phyloP scores from a whole-genome alignment of 2,797 vertebrate genomes.

The Halcyon chelicuti region DNA sequence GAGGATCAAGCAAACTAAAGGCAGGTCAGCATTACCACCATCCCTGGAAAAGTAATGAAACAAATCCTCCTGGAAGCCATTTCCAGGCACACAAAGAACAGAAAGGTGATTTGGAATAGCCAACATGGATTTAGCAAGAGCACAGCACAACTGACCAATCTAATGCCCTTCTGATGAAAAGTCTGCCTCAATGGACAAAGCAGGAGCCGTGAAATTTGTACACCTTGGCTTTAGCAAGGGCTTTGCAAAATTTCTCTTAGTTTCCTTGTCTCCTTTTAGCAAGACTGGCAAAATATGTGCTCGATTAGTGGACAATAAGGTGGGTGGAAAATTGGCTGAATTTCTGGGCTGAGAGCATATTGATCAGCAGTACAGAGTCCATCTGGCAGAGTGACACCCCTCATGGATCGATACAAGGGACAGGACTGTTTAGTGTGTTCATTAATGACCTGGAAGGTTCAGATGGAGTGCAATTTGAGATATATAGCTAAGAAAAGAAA shows the following conservation, averaged over 20 bases:
- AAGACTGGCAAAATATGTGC: background rate
- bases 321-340: background rate
- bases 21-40: background rate
- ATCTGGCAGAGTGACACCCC: background rate
- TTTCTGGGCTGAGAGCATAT: background rate
- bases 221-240: background rate
- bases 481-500: background rate
- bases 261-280: background rate
- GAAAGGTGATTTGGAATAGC: background rate
- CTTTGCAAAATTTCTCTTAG: background rate
- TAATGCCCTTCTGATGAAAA: background rate
- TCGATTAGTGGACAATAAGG: background rate
- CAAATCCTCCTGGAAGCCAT: background rate
- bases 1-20: background rate
- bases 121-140: background rate
- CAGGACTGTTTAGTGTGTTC: background rate
- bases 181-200: background rate
- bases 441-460: background rate
- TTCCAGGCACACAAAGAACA: background rate
- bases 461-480: background rate
- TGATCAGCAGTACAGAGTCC: background rate
- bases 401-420: fast-evolving
- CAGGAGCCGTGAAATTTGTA: background rate
- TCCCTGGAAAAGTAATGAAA: background rate
- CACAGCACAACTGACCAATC: background rate